Evolutionary conservation across 92 coral and sea anemone genomes (phyloP).

Genomic region (Epizoanthus illoricatus): DNA sequence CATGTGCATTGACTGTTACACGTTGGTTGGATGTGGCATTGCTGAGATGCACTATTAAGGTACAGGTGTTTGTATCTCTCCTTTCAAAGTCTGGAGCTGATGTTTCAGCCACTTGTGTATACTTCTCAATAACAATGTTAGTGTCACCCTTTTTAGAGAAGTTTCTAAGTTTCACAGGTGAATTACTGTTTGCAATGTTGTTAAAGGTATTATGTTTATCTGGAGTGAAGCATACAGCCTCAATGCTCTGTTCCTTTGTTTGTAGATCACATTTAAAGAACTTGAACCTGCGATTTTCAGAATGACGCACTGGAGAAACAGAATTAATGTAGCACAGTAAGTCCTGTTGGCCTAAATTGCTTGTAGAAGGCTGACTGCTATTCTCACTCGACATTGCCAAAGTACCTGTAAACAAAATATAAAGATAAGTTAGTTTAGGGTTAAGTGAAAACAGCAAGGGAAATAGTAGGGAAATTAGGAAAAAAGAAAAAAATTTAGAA

Average conservation of each 20-base stretch:
- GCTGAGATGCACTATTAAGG: background rate
- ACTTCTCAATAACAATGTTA: slow-evolving; percentile 4
- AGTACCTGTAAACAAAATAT: no score
- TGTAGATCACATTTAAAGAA: slow-evolving; percentile 1
- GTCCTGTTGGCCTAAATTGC: no score
- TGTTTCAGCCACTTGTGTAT: background rate
- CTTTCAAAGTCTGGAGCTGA: background rate
- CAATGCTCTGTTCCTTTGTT: background rate
- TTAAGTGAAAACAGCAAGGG: no score
- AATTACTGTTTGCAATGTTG: background rate
- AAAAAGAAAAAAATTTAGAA: no score
- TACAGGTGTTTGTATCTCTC: background rate
- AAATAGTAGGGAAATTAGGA: no score
- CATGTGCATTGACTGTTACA: background rate
- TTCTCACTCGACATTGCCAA: no score
- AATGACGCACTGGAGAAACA: background rate
- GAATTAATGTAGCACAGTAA: background rate
- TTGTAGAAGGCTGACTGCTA: no score
- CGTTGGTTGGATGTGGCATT: slow-evolving; percentile 14
- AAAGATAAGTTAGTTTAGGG: no score
- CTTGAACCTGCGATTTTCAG: background rate
- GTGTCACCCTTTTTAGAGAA: slow-evolving; percentile 12
- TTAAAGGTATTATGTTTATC: background rate
- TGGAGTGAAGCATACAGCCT: background rate
- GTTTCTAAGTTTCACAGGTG: slow-evolving; percentile 2